Percentiles rank a stretch among this genome's conserved stretches.
phyloP scores from a whole-genome alignment of 2,113 vertebrate species.

The Geococcyx californianus region DNA sequence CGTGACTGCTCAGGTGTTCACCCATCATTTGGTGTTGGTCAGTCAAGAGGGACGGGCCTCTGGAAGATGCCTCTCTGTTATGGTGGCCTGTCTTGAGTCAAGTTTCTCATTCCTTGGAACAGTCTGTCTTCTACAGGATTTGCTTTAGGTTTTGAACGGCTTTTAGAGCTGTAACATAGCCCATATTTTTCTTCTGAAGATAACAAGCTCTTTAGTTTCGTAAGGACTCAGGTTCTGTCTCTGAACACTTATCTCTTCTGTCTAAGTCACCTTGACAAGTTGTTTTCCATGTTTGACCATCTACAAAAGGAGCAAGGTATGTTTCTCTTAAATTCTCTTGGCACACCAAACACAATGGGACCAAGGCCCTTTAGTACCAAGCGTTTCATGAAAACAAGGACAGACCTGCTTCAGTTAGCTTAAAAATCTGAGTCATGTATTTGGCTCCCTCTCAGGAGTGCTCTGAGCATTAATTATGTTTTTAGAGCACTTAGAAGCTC shows the following conservation, averaged over 20 bases:
- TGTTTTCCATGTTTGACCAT: neutral
- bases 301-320: neutral
- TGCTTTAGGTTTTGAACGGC: neutral
- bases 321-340: neutral
- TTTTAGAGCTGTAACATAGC: neutral
- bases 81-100: neutral
- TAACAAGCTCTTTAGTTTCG: neutral
- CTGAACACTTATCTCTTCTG: neutral
- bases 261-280: neutral
- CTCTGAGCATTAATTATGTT: conserved; percentile 45
- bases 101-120: neutral
- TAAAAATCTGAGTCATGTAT: neutral
- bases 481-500: conserved; percentile 39
- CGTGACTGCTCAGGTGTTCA: neutral
- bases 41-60: neutral
- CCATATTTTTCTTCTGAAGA: neutral
- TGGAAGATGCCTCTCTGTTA: neutral
- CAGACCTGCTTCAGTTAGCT: neutral
- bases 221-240: neutral
- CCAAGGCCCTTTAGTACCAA: neutral
- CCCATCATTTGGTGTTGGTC: neutral
- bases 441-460: conserved; percentile 13
- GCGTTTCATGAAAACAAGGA: neutral
- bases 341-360: neutral
- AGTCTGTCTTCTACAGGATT: neutral